Percentiles rank a stretch among this genome's conserved stretches.
These are phyloP conservation scores for Elaphurus davidianus DNA, from an alignment of 2,113 vertebrate genomes.

Conservation along the genomic window DNA sequence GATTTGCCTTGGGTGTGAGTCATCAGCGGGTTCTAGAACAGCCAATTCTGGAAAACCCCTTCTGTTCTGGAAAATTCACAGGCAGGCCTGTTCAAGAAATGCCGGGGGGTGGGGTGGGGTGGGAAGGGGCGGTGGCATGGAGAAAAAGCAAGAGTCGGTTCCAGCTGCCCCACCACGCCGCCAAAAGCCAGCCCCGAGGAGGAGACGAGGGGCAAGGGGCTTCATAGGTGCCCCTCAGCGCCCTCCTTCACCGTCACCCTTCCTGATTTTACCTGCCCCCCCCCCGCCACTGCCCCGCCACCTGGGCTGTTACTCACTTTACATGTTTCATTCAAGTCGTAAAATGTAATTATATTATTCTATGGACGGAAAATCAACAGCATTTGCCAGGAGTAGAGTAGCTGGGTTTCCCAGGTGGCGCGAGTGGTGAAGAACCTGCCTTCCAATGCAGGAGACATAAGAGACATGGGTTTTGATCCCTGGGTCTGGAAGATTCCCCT, in stretches of 20 bases:
- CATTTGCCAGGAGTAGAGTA: too few species aligned
- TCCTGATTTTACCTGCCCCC: background rate
- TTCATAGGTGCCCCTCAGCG: too few species aligned
- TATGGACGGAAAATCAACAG: background rate
- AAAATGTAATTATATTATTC: background rate
- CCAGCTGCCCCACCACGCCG: background rate
- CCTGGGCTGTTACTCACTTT: background rate
- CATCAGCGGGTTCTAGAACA: background rate
- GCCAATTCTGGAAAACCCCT: slow-evolving; percentile 2
- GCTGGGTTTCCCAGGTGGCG: background rate
- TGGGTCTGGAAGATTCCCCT: background rate
- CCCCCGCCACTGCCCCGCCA: background rate
- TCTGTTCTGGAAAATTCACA: background rate
- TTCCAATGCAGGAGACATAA: background rate
- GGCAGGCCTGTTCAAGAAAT: background rate
- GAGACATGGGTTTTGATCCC: background rate
- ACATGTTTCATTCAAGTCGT: background rate
- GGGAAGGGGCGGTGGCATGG: background rate
- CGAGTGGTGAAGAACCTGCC: background rate
- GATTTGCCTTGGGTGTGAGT: background rate
- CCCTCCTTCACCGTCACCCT: background rate
- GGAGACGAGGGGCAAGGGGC: background rate
- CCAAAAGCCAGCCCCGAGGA: background rate
- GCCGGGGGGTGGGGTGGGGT: background rate
- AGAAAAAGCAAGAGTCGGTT: background rate